Conservation (phyloP, 1,140 invertebrate species). For the Euglossa dilemma region DNA sequence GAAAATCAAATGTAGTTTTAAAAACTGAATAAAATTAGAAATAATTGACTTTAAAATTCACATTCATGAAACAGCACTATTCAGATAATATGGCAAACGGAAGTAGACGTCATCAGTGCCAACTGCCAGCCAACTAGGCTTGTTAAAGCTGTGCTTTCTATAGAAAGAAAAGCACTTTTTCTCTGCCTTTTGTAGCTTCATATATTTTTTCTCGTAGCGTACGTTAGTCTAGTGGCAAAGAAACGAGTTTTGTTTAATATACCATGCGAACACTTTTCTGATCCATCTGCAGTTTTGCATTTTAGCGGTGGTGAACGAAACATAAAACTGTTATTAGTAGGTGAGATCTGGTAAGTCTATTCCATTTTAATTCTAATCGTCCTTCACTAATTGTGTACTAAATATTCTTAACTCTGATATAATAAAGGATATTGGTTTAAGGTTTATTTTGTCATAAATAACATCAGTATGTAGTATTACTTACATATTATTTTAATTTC, state of each 20-base stretch:
- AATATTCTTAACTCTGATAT: not conserved
- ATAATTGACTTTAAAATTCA: slow-evolving; percentile 42
- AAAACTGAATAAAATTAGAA: slow-evolving; percentile 41
- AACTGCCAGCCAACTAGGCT: slow-evolving; percentile 76
- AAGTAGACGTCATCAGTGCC: slow-evolving; percentile 82
- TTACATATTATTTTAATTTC: not conserved
- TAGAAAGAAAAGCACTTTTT: slow-evolving; percentile 72
- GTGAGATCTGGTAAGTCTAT: slow-evolving; percentile 50
- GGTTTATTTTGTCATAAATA: slow-evolving; percentile 4
- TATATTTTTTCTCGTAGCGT: slow-evolving; percentile 69
- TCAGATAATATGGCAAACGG: slow-evolving; percentile 75
- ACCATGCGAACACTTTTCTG: slow-evolving; percentile 33
- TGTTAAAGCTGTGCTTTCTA: slow-evolving; percentile 71
- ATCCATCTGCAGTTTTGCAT: slow-evolving; percentile 22
- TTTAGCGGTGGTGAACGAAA: slow-evolving; percentile 45
- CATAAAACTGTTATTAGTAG: slow-evolving; percentile 46
- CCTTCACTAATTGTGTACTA: slow-evolving; percentile 30
- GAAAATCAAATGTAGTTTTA: not conserved
- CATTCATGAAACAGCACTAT: slow-evolving; percentile 53
- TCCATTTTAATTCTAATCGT: slow-evolving; percentile 31
- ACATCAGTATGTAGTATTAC: no score
- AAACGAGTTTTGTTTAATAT: slow-evolving; percentile 34
- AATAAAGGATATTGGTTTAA: slow-evolving; percentile 1
- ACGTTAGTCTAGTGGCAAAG: slow-evolving; percentile 58
- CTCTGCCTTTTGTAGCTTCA: slow-evolving; percentile 64